Evolutionary conservation across 1,140 invertebrate species (phyloP).

Genomic region (Zaprionus kolodkinae): DNA sequence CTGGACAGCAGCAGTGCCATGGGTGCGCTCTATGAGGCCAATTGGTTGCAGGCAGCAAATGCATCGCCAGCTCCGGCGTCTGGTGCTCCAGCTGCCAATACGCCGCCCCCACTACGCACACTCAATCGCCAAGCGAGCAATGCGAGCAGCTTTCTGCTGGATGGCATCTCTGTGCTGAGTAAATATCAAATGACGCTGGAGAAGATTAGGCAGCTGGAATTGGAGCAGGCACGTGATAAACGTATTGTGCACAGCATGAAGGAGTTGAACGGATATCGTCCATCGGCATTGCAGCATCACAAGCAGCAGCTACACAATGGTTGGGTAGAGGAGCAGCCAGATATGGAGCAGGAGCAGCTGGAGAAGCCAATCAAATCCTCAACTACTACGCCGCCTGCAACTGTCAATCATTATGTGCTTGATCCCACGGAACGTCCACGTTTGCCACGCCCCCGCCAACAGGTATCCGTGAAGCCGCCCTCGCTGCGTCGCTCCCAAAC

Average conservation of each 20-base stretch:
- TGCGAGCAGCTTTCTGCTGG: slow-evolving; percentile 76
- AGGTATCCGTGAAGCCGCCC: slow-evolving; percentile 72
- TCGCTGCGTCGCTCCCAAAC: slow-evolving; percentile 74
- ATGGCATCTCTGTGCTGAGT: slow-evolving; percentile 86
- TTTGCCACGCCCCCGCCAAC: slow-evolving; percentile 71
- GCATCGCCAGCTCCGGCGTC: slow-evolving; percentile 25
- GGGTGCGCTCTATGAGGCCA: slow-evolving; percentile 92
- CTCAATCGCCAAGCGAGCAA: slow-evolving; percentile 61
- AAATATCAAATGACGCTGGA: slow-evolving; percentile 87
- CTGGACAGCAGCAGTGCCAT: slow-evolving; percentile 88
- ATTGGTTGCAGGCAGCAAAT: slow-evolving; percentile 89
- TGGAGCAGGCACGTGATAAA: slow-evolving; percentile 55
- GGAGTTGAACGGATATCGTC: slow-evolving; percentile 86
- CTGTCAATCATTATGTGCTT: slow-evolving; percentile 74
- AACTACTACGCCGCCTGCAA: slow-evolving; percentile 5
- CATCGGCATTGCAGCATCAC: slow-evolving; percentile 85
- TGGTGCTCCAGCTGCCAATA: slow-evolving; percentile 64
- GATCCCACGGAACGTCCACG: slow-evolving; percentile 67
- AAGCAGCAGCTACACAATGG: slow-evolving; percentile 85
- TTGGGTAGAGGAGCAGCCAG: slow-evolving; percentile 84
- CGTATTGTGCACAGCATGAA: slow-evolving; percentile 82
- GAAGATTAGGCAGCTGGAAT: slow-evolving; percentile 82
- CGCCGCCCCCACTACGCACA: slow-evolving; percentile 25
- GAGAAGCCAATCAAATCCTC: background rate
- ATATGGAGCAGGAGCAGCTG: background rate